These are phyloP conservation scores for Mycetomoellerius zeteki DNA, from an alignment of 1,140 invertebrate species.

Conservation along the genomic window DNA sequence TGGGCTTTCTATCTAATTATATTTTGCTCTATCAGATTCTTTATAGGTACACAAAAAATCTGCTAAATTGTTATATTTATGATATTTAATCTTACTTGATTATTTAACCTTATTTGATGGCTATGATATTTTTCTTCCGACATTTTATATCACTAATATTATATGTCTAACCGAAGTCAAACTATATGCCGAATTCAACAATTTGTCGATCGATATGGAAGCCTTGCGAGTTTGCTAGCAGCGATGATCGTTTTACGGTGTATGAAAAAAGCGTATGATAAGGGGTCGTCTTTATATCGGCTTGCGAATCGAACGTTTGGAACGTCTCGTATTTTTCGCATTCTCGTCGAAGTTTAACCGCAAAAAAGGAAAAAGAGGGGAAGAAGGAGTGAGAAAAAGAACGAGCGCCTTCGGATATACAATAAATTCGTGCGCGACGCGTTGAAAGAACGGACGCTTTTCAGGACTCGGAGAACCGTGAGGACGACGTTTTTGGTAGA, in stretches of 20 bases:
- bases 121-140: background rate
- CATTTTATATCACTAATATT: background rate
- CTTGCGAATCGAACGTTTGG: conserved; percentile 11
- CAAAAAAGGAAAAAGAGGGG: background rate
- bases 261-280: conserved; percentile 19
- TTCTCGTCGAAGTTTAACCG: conserved; percentile 37
- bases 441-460: conserved; percentile 22
- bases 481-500: conserved; percentile 17
- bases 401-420: background rate
- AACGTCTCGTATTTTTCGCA: conserved; percentile 35
- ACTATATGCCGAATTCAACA: conserved; percentile 6
- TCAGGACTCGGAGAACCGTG: background rate
- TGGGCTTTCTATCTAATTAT: too few species aligned
- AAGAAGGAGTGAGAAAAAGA: too few species aligned
- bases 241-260: conserved; percentile 23
- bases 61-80: background rate
- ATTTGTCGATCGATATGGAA: conserved; percentile 24
- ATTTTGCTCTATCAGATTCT: too few species aligned
- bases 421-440: conserved; percentile 14
- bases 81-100: background rate
- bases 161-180: background rate
- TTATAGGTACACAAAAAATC: background rate
- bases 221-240: background rate
- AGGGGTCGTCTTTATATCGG: background rate
- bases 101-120: too few species aligned